Conservation (phyloP, 2,113 vertebrate species). For the Oreochromis spilurus region DNA sequence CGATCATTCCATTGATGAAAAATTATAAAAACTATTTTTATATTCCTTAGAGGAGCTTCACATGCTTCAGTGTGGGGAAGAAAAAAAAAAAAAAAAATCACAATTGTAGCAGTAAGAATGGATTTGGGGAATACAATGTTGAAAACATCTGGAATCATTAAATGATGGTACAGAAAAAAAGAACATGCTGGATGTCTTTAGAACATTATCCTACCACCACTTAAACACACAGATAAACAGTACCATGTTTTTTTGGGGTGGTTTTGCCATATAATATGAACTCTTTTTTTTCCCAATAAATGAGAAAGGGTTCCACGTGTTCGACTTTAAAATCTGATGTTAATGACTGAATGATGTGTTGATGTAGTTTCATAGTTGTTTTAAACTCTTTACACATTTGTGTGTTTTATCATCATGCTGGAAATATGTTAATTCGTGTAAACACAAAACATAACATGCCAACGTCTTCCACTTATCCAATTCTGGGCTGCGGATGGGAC, state of each 20-base stretch:
- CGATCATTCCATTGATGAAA: neutral
- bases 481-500: neutral
- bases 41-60: neutral
- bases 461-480: neutral
- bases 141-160: neutral
- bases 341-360: neutral
- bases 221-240: neutral
- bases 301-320: neutral
- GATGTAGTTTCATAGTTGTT: neutral
- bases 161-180: neutral
- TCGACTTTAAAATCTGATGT: neutral
- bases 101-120: neutral
- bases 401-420: neutral
- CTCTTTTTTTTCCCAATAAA: neutral
- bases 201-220: neutral
- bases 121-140: neutral
- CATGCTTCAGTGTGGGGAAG: neutral
- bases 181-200: neutral
- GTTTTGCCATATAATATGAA: neutral
- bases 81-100: fast-evolving
- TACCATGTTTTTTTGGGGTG: neutral
- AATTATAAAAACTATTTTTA: neutral
- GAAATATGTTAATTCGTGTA: neutral
- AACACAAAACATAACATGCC: neutral
- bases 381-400: neutral